phyloP scores from a whole-genome alignment of 2,113 vertebrate genomes.

The Pogona vitticeps region DNA sequence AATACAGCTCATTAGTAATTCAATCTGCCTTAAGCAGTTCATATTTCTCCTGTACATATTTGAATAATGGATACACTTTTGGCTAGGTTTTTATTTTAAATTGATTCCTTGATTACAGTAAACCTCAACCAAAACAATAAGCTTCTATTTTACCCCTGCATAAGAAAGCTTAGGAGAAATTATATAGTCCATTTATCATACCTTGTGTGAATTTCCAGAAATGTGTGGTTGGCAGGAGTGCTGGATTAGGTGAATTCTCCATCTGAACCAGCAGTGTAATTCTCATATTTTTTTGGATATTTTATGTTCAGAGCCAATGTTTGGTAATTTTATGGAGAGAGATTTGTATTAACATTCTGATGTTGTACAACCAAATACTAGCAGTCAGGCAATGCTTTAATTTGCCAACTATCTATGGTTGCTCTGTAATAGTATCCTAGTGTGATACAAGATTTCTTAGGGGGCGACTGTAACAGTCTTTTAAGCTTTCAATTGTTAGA shows the following conservation, averaged over 20 bases:
- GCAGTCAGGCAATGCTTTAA: neutral
- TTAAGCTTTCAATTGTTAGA: neutral
- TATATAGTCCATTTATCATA: neutral
- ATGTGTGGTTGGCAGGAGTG: no score
- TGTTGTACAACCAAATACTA: neutral
- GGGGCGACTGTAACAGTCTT: neutral
- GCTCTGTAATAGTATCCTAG: neutral
- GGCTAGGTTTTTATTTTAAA: neutral
- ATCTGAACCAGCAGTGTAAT: neutral
- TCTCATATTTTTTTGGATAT: neutral
- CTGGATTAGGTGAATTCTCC: neutral
- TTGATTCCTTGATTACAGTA: neutral
- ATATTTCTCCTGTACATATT: neutral
- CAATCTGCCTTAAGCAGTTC: neutral
- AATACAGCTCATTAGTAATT: no score
- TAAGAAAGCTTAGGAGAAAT: neutral
- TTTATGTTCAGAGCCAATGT: neutral
- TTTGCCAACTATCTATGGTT: neutral
- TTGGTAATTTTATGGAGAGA: neutral
- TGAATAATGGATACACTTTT: neutral
- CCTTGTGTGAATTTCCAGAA: no score
- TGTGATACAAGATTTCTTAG: neutral
- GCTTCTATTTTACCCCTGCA: neutral
- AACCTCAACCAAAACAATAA: neutral
- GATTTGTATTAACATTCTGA: neutral